Evolutionary conservation across 1,140 invertebrate species (phyloP).

Genomic region (Steinernema khuongi): DNA sequence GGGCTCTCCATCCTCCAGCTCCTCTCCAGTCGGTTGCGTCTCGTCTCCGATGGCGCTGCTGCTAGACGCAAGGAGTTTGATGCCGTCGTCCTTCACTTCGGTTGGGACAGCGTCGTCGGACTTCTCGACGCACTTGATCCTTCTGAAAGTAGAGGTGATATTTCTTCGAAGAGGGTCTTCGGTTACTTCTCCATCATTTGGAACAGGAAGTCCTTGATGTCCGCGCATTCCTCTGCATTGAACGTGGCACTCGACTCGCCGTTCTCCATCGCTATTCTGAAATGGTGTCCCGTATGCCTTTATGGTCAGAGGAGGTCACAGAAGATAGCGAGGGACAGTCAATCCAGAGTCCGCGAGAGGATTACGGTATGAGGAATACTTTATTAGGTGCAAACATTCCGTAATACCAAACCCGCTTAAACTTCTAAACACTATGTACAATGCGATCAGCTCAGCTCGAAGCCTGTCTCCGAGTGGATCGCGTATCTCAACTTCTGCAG

Average conservation of each 20-base stretch:
- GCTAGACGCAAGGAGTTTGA: neutral
- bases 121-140: neutral
- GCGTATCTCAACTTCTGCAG: conserved; percentile 93
- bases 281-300: neutral
- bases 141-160: neutral
- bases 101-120: neutral
- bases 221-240: neutral
- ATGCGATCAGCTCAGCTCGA: conserved; percentile 71
- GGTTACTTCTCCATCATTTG: conserved; percentile 3
- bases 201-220: neutral
- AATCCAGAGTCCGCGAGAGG: too few relatives aligned
- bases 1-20: neutral
- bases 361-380: too few relatives aligned
- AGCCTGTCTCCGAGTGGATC: conserved; percentile 93
- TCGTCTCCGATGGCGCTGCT: neutral
- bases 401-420: too few relatives aligned
- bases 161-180: neutral
- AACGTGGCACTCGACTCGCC: neutral
- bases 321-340: too few relatives aligned
- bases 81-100: conserved; percentile 3
- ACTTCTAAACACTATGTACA: too few relatives aligned
- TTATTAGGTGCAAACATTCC: too few relatives aligned
- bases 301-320: too few relatives aligned
- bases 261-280: neutral
- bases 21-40: neutral